A percentile compares a stretch with the other conserved stretches of the same genome.
These are phyloP conservation scores for Hypselothyrea guttata DNA, from an alignment of 2,888 invertebrate genomes.

Conservation along the genomic window DNA sequence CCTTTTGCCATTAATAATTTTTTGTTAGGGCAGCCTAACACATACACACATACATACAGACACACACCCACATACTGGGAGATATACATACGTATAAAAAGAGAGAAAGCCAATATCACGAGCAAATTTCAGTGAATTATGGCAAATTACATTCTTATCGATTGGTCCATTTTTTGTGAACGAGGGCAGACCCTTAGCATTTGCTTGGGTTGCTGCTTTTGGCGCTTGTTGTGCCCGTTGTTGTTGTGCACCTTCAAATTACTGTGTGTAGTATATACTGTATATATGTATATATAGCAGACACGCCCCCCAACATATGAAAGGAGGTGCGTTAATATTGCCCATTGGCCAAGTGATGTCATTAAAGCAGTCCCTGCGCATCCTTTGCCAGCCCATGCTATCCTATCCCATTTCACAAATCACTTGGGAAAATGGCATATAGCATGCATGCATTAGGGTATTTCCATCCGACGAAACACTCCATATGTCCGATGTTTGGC, in stretches of 20 bases:
- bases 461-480: slow-evolving; percentile 10
- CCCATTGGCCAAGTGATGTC: slow-evolving; percentile 28
- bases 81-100: slow-evolving; percentile 4
- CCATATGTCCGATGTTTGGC: slow-evolving; percentile 2
- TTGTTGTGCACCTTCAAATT: slow-evolving; percentile 37
- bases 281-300: slow-evolving; percentile 39
- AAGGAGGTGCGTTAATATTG: slow-evolving; percentile 59
- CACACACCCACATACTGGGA: slow-evolving; percentile 3
- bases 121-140: slow-evolving; percentile 77
- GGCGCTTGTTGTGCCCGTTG: slow-evolving; percentile 14
- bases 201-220: slow-evolving; percentile 19
- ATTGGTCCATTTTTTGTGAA: slow-evolving; percentile 59
- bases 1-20: slow-evolving; percentile 67
- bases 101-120: slow-evolving; percentile 63
- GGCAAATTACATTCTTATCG: slow-evolving; percentile 80
- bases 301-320: slow-evolving; percentile 59
- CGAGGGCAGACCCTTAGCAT: slow-evolving; percentile 8
- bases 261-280: slow-evolving; percentile 19
- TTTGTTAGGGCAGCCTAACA: slow-evolving; percentile 30
- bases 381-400: background rate
- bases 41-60: slow-evolving; percentile 8
- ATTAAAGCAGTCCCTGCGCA: slow-evolving; percentile 42
- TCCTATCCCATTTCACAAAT: background rate
- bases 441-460: background rate
- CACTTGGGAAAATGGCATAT: slow-evolving; percentile 3